These are phyloP conservation scores for Heliconius hermathena DNA, from an alignment of 1,140 invertebrate genomes.

Conservation along the genomic window DNA sequence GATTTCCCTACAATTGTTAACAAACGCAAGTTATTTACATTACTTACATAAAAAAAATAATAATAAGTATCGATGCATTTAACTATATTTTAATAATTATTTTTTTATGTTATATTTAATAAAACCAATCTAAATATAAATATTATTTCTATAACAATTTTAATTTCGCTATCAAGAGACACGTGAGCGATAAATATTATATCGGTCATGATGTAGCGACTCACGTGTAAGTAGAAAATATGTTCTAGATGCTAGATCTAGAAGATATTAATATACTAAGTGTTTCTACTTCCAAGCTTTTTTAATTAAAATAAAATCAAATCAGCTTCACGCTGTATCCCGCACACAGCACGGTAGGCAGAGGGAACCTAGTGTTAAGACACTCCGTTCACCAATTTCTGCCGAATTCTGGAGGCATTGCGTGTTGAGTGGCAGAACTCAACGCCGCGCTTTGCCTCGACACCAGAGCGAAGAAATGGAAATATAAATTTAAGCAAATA, in stretches of 20 bases:
- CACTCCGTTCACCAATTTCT: background rate
- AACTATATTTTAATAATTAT: too few species aligned
- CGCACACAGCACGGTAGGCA: background rate
- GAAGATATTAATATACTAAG: background rate
- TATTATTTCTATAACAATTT: background rate
- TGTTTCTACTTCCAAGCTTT: background rate
- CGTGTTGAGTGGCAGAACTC: too few species aligned
- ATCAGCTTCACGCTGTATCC: too few species aligned
- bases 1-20: background rate
- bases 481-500: too few species aligned
- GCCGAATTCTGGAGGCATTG: background rate
- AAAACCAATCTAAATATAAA: too few species aligned
- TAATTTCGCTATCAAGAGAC: constrained; percentile 6
- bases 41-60: background rate
- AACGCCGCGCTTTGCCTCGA: too few species aligned
- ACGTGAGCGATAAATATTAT: constrained; percentile 40
- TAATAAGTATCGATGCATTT: too few species aligned
- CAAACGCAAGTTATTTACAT: background rate
- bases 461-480: too few species aligned
- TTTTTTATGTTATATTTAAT: background rate
- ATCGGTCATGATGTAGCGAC: constrained; percentile 39
- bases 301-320: too few species aligned
- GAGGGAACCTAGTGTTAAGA: background rate
- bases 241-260: background rate
- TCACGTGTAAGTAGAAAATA: constrained; percentile 32